These are phyloP conservation scores for Geococcyx californianus DNA, from an alignment of 2,113 vertebrate species.

Conservation along the genomic window DNA sequence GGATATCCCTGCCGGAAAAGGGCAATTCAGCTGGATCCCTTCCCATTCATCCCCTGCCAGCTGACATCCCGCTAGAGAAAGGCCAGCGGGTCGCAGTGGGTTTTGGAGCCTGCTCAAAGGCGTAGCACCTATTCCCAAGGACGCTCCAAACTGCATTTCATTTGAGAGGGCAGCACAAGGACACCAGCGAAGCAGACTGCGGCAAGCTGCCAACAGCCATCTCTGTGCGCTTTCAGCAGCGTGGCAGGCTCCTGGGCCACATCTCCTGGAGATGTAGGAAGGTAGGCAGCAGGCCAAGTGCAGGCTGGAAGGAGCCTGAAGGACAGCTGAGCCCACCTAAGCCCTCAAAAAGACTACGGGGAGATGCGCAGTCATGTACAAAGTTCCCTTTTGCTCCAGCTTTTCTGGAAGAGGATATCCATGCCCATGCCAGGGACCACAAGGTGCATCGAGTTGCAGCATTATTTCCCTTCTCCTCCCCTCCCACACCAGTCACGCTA, in stretches of 20 bases:
- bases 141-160: not conserved
- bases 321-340: not conserved
- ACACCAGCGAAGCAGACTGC: not conserved
- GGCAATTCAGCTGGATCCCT: not conserved
- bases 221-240: not conserved
- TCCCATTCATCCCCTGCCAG: not conserved
- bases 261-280: not conserved
- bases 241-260: not conserved
- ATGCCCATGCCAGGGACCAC: no score
- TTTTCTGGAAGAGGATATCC: not conserved
- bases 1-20: constrained; percentile 82
- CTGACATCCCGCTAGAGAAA: not conserved
- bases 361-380: not conserved
- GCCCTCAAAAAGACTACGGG: not conserved
- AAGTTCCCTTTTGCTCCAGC: not conserved
- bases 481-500: not conserved
- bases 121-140: not conserved
- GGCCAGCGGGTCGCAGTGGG: not conserved
- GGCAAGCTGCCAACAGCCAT: not conserved
- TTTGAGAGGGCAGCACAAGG: not conserved
- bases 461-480: not conserved
- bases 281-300: not conserved
- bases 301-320: not conserved
- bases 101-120: not conserved
- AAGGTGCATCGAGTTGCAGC: not conserved